Evolutionary conservation across 2,888 invertebrate species (phyloP).

Genomic region (Volucella bombylans): DNA sequence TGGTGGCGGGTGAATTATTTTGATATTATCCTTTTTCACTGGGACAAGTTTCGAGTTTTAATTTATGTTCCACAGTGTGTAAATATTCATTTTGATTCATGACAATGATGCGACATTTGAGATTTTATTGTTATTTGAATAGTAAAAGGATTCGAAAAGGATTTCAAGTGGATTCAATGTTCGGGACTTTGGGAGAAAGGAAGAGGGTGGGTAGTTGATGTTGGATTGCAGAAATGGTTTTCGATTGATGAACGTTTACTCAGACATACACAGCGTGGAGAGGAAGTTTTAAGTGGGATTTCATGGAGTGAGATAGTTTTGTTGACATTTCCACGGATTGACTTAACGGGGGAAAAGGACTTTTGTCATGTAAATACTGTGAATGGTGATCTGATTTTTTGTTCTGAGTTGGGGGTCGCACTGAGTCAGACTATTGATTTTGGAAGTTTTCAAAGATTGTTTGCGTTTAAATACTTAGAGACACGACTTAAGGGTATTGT

Average conservation of each 20-base stretch:
- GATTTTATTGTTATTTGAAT: slow-evolving; percentile 73
- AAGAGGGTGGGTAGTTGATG: too few relatives aligned
- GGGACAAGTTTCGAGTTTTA: slow-evolving; percentile 72
- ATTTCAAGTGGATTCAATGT: slow-evolving; percentile 9
- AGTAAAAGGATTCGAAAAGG: slow-evolving; percentile 64
- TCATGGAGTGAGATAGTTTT: slow-evolving; percentile 60
- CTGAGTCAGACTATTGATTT: slow-evolving; percentile 38
- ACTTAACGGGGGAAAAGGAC: slow-evolving; percentile 49
- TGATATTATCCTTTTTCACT: slow-evolving; percentile 70
- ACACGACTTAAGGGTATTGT: too few relatives aligned
- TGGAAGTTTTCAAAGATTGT: slow-evolving; percentile 19
- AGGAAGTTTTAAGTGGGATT: slow-evolving; percentile 51
- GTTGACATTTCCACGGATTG: slow-evolving; percentile 68
- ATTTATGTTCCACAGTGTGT: slow-evolving; percentile 71
- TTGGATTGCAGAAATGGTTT: slow-evolving; percentile 4
- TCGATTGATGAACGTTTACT: slow-evolving; percentile 41
- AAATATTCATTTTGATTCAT: slow-evolving; percentile 73
- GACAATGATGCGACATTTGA: slow-evolving; percentile 73
- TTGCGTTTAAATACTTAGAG: neutral
- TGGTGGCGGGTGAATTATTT: slow-evolving; percentile 59
- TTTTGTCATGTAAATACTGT: slow-evolving; percentile 64
- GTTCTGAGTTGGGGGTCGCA: too few relatives aligned
- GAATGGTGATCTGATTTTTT: slow-evolving; percentile 45
- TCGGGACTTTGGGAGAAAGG: neutral
- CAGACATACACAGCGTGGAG: slow-evolving; percentile 4